phyloP scores from a whole-genome alignment of 2,888 invertebrate genomes.

The Hedya salicella region DNA sequence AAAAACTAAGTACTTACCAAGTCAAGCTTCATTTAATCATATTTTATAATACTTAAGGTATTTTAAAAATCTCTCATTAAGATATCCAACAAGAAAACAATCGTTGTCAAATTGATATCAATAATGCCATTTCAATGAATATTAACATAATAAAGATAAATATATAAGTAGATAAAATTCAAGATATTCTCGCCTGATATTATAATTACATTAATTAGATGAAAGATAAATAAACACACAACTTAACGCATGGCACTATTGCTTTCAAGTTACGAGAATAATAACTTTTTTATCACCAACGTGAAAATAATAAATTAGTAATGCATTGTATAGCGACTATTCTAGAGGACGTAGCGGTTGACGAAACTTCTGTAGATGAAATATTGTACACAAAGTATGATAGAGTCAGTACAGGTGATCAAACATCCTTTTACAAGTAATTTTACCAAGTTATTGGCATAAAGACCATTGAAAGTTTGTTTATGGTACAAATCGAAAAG shows the following conservation, averaged over 20 bases:
- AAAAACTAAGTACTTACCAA: too few species aligned
- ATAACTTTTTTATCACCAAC: neutral
- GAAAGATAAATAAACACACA: slow-evolving; percentile 18
- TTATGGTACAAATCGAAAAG: too few species aligned
- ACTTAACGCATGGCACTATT: slow-evolving; percentile 2
- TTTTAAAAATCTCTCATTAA: neutral
- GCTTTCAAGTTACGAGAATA: slow-evolving; percentile 4
- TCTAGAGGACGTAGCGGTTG: slow-evolving; percentile 22
- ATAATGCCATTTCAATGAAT: neutral
- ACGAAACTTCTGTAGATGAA: neutral
- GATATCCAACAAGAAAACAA: neutral
- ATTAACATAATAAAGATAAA: slow-evolving; percentile 12
- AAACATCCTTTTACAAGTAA: slow-evolving; percentile 4
- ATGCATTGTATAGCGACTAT: neutral
- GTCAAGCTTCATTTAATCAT: too few species aligned
- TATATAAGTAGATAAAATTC: slow-evolving; percentile 18
- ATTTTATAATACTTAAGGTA: too few species aligned
- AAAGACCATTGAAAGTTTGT: too few species aligned
- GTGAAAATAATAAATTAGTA: slow-evolving; percentile 1
- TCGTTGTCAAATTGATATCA: neutral
- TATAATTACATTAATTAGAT: slow-evolving; percentile 26
- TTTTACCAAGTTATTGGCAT: slow-evolving; percentile 1
- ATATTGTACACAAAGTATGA: neutral
- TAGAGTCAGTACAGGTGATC: slow-evolving; percentile 1
- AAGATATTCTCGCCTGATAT: slow-evolving; percentile 11